Evolutionary conservation across 2,888 invertebrate species (phyloP), one percentile per base, ranked within the genome.

Genomic region (Pharmacophagus antenor): DNA sequence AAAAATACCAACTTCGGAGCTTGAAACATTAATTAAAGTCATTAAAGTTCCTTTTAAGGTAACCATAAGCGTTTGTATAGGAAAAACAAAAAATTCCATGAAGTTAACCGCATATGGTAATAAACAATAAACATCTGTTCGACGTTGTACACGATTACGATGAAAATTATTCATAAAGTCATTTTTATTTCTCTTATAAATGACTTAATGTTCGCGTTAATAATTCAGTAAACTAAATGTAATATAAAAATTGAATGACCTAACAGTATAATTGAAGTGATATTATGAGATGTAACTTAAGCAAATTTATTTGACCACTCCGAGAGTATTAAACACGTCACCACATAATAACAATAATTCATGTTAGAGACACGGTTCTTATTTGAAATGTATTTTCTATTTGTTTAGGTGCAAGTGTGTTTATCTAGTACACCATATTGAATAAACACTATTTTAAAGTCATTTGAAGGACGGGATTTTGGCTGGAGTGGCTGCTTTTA

Each of bases 201-300:
- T n/a, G 37, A n/a, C 37, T 20, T 47, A 55, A 15, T 22, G 22
- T 41, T 48, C 1, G 50, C 12, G 27, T 49, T 41, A 48, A 56
- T 41, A 56, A 41, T 56, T 41, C 42, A 44, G 48, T 48, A 27
- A 56, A 37, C 47, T 37, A 48, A 56, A 56, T 56, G 55, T 47
- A 56, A 22, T 23, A 22, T 47, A 42, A 56, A 48, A 56, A 56
- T 49, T 50, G 42, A 49, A 56, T 8, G 42, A 25, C 23, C 15
- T 42, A 56, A 42, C 23, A 27, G 25, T 42, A 20, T 56, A 56
- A 27, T 56, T 49, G 42, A 50, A 50, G 4, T 25, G 18, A 50
- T 49, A 48, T 48, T 46, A 31, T 6, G 18, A 18, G 17, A 48
- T 56, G 47, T 56, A 22, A 48, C 23, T 22, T 22, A 20, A 22